Evolutionary conservation across 2,113 vertebrate genomes (phyloP).

Genomic region (Morone chrysops): DNA sequence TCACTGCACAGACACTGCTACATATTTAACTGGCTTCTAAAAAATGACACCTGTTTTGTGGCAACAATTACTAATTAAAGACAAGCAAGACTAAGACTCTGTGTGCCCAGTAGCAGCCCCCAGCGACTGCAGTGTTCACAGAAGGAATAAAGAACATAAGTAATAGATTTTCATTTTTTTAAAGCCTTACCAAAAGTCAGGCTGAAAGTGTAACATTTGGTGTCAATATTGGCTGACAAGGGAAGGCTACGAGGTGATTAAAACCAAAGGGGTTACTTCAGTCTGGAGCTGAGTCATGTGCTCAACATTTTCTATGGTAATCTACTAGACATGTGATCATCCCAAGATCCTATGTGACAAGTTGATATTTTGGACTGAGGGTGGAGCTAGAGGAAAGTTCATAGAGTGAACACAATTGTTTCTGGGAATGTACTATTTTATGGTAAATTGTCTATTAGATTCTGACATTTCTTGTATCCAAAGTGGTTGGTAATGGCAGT

Average conservation of each 20-base stretch:
- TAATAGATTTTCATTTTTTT: not conserved
- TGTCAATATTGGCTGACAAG: not conserved
- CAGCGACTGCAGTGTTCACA: not conserved
- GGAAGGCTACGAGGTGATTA: not conserved
- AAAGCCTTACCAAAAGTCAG: not conserved
- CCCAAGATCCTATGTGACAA: not conserved
- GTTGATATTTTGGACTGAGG: not conserved
- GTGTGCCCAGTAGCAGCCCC: not conserved
- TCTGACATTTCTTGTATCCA: not conserved
- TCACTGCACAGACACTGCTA: conserved; percentile 5
- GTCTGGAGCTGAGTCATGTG: not conserved
- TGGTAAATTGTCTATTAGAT: not conserved
- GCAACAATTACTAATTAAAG: conserved; percentile 5
- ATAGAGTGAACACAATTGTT: not conserved
- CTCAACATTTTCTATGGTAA: not conserved
- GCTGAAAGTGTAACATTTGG: not conserved
- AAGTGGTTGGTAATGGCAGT: not conserved
- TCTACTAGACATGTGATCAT: not conserved
- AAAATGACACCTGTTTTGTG: not conserved
- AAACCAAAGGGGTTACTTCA: not conserved
- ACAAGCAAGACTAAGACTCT: not conserved
- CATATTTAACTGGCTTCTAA: conserved; percentile 6
- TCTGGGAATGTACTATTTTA: not conserved
- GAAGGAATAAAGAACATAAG: not conserved
- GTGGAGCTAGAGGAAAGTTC: too few species aligned